A percentile compares a stretch with the other conserved stretches of the same genome.
Evolutionary conservation across 2,888 invertebrate genomes (phyloP).

Genomic region (Nudaria mundana): DNA sequence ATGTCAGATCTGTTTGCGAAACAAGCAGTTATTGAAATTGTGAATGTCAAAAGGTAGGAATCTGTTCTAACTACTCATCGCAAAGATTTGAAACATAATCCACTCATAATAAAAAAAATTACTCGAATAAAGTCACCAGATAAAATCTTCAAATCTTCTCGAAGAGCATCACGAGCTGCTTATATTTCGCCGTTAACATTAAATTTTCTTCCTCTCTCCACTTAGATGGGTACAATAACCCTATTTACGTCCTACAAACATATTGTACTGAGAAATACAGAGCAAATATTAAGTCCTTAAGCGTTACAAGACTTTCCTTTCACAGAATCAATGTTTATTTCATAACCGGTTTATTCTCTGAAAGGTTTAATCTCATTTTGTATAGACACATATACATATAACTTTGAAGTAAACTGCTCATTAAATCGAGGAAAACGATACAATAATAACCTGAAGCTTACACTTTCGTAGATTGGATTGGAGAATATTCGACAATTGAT

Average conservation of each 20-base stretch:
- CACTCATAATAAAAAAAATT: too few relatives aligned
- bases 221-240: constrained; percentile 3
- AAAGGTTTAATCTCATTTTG: constrained; percentile 4
- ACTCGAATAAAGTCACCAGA: too few relatives aligned
- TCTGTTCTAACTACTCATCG: too few relatives aligned
- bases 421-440: constrained; percentile 10
- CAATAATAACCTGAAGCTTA: constrained; percentile 27
- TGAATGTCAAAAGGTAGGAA: too few relatives aligned
- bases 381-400: background rate
- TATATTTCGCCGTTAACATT: too few relatives aligned
- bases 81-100: too few relatives aligned
- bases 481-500: constrained; percentile 15
- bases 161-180: too few relatives aligned
- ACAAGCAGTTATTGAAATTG: too few relatives aligned
- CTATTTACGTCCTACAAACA: constrained; percentile 13
- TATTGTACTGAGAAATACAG: constrained; percentile 18
- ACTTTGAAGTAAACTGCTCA: constrained; percentile 13
- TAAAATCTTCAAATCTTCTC: too few relatives aligned
- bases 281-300: constrained; percentile 19
- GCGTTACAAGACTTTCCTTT: constrained; percentile 28
- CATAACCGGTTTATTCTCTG: constrained; percentile 22
- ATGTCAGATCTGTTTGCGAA: too few relatives aligned
- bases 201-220: too few relatives aligned
- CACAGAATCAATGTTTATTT: constrained; percentile 14
- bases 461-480: constrained; percentile 8